These are phyloP conservation scores for Pardalotus punctatus DNA, from an alignment of 2,113 vertebrate genomes.

Conservation along the genomic window DNA sequence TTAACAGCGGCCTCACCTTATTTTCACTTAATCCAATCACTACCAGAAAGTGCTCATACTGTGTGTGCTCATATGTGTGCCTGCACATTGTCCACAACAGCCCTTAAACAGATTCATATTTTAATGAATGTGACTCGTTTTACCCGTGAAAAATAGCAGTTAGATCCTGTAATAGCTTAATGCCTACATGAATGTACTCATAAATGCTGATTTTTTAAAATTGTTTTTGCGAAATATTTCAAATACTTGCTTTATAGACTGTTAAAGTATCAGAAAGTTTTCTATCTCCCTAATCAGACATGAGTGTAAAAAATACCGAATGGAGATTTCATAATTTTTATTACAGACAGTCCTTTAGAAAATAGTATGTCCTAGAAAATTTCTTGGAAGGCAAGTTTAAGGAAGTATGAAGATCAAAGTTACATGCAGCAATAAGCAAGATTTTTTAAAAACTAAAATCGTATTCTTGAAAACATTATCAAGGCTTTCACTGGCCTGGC, in stretches of 20 bases:
- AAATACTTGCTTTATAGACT: neutral
- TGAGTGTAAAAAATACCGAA: neutral
- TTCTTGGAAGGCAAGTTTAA: neutral
- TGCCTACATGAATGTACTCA: neutral
- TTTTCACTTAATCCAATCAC: conserved; percentile 31
- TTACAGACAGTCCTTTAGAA: neutral
- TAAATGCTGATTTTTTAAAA: neutral
- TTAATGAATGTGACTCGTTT: neutral
- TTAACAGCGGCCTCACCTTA: conserved; percentile 53
- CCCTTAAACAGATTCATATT: neutral
- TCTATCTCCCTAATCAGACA: neutral
- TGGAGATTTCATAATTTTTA: neutral
- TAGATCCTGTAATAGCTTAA: neutral
- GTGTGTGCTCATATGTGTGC: neutral
- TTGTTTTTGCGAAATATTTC: neutral
- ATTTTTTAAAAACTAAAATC: neutral
- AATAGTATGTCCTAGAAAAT: neutral
- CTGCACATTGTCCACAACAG: neutral
- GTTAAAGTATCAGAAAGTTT: neutral
- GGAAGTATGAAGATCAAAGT: neutral
- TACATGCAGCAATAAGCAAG: neutral
- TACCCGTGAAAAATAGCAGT: neutral
- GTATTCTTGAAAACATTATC: neutral
- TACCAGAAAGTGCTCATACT: neutral
- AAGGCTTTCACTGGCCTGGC: neutral